These are phyloP conservation scores for Idaea dimidiata DNA, from an alignment of 2,888 invertebrate genomes.

Conservation along the genomic window DNA sequence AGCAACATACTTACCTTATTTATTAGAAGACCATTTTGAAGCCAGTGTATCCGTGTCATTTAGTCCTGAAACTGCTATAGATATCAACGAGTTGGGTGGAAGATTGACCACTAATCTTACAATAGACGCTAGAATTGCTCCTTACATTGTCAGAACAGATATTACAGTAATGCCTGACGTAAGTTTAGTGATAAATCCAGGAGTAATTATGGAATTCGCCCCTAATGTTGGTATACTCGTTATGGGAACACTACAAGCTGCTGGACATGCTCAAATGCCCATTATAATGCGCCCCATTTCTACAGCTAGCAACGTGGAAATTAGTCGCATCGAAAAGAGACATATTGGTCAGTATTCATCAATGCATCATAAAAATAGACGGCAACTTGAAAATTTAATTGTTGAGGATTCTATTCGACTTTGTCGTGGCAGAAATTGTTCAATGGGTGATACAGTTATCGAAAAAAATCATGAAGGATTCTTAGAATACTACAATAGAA, in stretches of 20 bases:
- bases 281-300: slow-evolving; percentile 88
- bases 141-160: slow-evolving; percentile 92
- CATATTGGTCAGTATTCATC: slow-evolving; percentile 57
- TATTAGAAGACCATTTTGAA: slow-evolving; percentile 88
- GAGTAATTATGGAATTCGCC: slow-evolving; percentile 95
- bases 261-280: slow-evolving; percentile 87
- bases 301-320: slow-evolving; percentile 54
- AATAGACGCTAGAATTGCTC: slow-evolving; percentile 82
- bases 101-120: slow-evolving; percentile 85
- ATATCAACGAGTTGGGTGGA: slow-evolving; percentile 88
- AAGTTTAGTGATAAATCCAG: slow-evolving; percentile 91
- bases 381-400: slow-evolving; percentile 80
- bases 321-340: slow-evolving; percentile 62
- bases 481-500: slow-evolving; percentile 95
- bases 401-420: slow-evolving; percentile 85
- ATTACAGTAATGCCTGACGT: slow-evolving; percentile 98
- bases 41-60: slow-evolving; percentile 87
- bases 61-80: slow-evolving; percentile 77
- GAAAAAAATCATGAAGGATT: slow-evolving; percentile 89
- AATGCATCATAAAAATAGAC: slow-evolving; percentile 59
- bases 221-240: slow-evolving; percentile 98
- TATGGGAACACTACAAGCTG: slow-evolving; percentile 92
- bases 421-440: slow-evolving; percentile 88
- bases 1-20: slow-evolving; percentile 93
- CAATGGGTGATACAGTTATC: slow-evolving; percentile 75